Conservation (phyloP, 2,113 vertebrate genomes). For the Penelope pileata region DNA sequence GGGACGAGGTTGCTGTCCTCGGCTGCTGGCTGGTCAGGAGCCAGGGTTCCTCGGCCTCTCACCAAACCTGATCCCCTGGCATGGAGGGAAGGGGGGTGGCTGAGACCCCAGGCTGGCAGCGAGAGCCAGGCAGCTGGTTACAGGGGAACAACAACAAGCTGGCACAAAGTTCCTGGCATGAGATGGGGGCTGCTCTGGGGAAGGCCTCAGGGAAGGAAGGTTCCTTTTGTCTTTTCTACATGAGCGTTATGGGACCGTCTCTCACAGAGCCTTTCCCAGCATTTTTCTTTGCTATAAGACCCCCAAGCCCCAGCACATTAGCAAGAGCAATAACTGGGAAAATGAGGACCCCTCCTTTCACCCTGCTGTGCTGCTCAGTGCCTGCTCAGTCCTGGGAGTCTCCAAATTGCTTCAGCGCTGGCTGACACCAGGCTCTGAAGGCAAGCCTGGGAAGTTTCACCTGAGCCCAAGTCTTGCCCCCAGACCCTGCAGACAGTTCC, state of each 20-base stretch:
- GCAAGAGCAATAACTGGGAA: neutral
- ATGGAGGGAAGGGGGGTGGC: neutral
- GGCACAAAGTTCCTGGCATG: neutral
- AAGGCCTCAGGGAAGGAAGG: neutral
- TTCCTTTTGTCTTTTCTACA: neutral
- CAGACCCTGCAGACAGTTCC: neutral
- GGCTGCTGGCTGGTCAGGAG: neutral
- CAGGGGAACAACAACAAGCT: neutral
- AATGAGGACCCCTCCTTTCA: neutral
- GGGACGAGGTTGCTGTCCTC: neutral
- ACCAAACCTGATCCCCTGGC: no score
- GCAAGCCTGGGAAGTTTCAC: neutral
- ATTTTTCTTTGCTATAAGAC: neutral
- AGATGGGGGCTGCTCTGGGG: neutral
- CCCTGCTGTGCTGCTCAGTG: fast-evolving
- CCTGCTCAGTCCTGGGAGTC: neutral
- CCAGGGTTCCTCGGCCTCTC: neutral
- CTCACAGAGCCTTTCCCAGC: neutral
- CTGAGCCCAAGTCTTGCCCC: fast-evolving
- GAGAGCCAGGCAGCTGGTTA: neutral
- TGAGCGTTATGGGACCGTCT: neutral
- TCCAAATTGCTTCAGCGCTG: fast-evolving
- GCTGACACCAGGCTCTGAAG: fast-evolving
- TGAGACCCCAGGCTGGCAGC: neutral
- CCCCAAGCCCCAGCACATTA: neutral